These are phyloP conservation scores for Apostichopus californicus DNA, from an alignment of 35 echinoderm and acorn worm genomes.

Conservation along the genomic window DNA sequence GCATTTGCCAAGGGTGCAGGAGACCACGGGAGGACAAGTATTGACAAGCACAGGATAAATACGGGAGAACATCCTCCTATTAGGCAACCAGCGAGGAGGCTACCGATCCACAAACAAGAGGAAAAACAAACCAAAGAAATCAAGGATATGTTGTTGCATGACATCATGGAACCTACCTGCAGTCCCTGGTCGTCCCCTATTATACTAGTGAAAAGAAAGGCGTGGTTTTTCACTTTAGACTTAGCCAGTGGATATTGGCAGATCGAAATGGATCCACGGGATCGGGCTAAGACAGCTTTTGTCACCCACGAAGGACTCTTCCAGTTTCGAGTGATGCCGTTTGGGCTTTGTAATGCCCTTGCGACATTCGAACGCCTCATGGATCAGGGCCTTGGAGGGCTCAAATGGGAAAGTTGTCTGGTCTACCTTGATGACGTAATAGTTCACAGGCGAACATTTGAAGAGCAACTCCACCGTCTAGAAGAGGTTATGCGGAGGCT, in stretches of 20 bases:
- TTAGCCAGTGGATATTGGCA: conserved; percentile 63
- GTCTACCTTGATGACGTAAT: conserved; percentile 58
- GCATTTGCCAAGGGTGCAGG: conserved; percentile 37
- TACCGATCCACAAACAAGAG: no score
- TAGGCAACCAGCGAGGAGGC: no score
- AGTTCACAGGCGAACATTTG: conserved; percentile 15
- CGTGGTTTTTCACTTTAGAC: conserved; percentile 57
- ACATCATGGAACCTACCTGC: conserved; percentile 32
- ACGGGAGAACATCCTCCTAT: no score
- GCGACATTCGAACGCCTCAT: no score
- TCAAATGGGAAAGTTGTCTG: conserved; percentile 61
- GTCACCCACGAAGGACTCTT: conserved; percentile 28
- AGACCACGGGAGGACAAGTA: conserved; percentile 39
- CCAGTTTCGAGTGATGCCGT: no score
- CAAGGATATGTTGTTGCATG: conserved; percentile 38
- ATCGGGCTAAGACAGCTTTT: conserved; percentile 51
- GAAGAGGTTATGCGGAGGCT: conserved; percentile 14
- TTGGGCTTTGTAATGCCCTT: no score
- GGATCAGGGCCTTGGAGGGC: no score
- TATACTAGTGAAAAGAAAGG: conserved; percentile 59
- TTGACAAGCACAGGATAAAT: no score
- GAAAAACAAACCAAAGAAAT: no score
- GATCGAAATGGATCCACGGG: conserved; percentile 45
- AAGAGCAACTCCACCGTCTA: neutral
- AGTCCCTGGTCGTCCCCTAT: conserved; percentile 66